A percentile compares a stretch with the other conserved stretches of the same genome.
Conservation (phyloP, 2,888 invertebrate species). For the Mellilla xanthometata region DNA sequence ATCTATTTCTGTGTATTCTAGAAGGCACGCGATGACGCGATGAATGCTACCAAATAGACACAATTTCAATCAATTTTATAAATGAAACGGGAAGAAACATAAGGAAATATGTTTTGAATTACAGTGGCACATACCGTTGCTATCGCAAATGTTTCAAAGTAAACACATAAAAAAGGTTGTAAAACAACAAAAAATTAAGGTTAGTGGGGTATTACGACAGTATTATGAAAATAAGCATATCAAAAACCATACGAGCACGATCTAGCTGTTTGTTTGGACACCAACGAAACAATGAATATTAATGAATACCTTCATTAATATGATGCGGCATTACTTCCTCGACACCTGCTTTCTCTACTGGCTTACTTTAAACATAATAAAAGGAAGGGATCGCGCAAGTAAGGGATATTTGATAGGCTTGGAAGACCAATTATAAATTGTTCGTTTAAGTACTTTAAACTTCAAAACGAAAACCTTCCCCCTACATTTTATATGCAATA, state of each 20-base stretch:
- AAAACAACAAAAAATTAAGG: slow-evolving; percentile 10
- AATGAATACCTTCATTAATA: slow-evolving; percentile 32
- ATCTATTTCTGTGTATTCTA: slow-evolving; percentile 22
- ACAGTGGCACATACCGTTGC: too few relatives aligned
- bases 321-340: slow-evolving; percentile 23
- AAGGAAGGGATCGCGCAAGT: background rate
- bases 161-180: background rate
- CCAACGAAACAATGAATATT: slow-evolving; percentile 23
- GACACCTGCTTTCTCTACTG: slow-evolving; percentile 30
- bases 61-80: too few relatives aligned
- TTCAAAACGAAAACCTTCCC: too few relatives aligned
- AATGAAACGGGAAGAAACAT: too few relatives aligned
- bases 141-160: background rate
- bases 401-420: background rate
- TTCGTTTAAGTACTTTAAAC: too few relatives aligned
- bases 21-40: background rate
- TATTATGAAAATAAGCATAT: slow-evolving; percentile 10
- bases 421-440: too few relatives aligned
- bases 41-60: too few relatives aligned
- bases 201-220: slow-evolving; percentile 15
- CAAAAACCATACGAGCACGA: slow-evolving; percentile 4
- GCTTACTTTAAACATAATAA: slow-evolving; percentile 20
- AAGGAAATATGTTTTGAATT: too few relatives aligned
- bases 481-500: too few relatives aligned
- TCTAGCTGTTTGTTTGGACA: slow-evolving; percentile 15